Evolutionary conservation across 2,888 invertebrate genomes (phyloP), one percentile per base, ranked within the genome.

Genomic region (Folsomia manolachei): DNA sequence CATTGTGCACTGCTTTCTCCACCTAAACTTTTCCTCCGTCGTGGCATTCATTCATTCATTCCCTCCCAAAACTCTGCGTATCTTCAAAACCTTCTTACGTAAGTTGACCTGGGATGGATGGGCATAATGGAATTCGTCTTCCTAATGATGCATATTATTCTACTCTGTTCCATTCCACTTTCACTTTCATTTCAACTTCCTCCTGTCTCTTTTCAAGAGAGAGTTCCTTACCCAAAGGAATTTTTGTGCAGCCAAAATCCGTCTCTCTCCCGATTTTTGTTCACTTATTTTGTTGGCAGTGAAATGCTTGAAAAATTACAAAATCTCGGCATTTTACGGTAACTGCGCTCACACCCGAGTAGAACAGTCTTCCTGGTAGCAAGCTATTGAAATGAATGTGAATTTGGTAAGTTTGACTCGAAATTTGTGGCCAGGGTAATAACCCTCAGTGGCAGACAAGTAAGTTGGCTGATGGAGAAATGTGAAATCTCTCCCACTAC

Each of bases 141-240:
- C 64, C 64, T 66, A 66, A 66, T 66, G 65, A 66, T 66, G 65
- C 65, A 66, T 66, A 66, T 66, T 66, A 66, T 66, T 66, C 65
- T 66, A 19, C 26, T 27, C n/a, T 39, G 39, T 39, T 39, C 39
- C 39, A 39, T 39, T 39, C 39, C 39, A 39, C 39, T 39, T 39
- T 39, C 39, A 39, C 39, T 39, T 39, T 39, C 39, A 39, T 14
- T 39, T 14, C 39, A 39, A 39, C 39, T 39, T 39, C 39, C n/a
- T n/a, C n/a, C 39, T 39, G 39, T 14, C 39, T 39, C 39, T 9
- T 39, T 39, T 39, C 27, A 21, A 69, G 62, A 61, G 65, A 51
- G 65, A 52, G 53, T 62, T 68, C 27, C 39, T 66, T 62, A 24
- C 61, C 63, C 62, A 63, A 69, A 61, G 52, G 27, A 25, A 26